Base-by-base conservation (phyloP, 1,140 invertebrate species). In the Brachystomella parvula region DNA sequence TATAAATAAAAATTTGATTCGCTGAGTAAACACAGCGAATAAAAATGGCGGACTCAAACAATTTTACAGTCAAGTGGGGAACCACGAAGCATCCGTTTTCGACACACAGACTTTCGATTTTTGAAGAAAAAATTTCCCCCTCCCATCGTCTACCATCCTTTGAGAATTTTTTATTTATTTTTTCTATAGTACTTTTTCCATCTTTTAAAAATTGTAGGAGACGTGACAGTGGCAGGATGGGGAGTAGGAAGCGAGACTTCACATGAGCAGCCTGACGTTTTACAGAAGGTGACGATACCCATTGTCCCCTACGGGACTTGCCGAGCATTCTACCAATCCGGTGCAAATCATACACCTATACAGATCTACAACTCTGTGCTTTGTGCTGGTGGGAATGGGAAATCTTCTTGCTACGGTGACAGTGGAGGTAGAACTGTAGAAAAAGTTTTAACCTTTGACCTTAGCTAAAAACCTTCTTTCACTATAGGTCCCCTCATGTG, bases 391-490 rank as follows among this genome's bases (percentile, higher is more conserved):
- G 30, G 57, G 6, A 21, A 30, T 59, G 57, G 57, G 21, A 28
- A 59, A 59, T 30, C 26, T 29, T 59, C 57, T 9, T 59, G 57
- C 30, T 59, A 29, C 21, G 57, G 57, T 12, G 57, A 59, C 21
- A 30, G 26, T 24, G 57, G 57, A 9, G 57, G 49, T 44, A 44
- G 39, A 44, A 44, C 9, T 44, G 39, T 44, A n/a, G n/a, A n/a
- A n/a, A n/a, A 44, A 44, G 9, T 44, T 44, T 9, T 12, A 44
- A 44, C 39, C n/a, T 44, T 44, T 44, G 39, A 44, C 39, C n/a
- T n/a, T n/a, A n/a, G n/a, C n/a, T n/a, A n/a, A n/a, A n/a, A n/a
- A n/a, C n/a, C n/a, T n/a, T n/a, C n/a, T n/a, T n/a, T n/a, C n/a
- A n/a, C n/a, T n/a, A n/a, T n/a, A 44, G 39, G 49, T 30, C 57